Evolutionary conservation across 2,888 invertebrate genomes (phyloP).

Genomic region (Eupithecia subfuscata): DNA sequence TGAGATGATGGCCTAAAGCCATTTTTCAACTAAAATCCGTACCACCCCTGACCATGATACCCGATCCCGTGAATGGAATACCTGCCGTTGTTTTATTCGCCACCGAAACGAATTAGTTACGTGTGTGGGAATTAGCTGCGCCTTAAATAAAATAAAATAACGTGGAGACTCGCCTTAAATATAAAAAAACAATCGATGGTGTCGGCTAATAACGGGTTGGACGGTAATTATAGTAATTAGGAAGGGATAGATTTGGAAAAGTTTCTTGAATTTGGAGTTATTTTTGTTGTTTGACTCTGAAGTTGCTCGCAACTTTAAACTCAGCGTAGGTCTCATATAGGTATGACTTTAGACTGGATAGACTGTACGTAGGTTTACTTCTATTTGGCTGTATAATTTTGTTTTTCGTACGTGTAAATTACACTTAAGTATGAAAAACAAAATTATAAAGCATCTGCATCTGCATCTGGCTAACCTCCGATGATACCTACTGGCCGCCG

Average conservation of each 20-base stretch:
- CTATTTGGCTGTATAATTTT: too few relatives aligned
- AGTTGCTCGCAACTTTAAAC: not conserved
- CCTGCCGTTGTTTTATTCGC: conserved; percentile 43
- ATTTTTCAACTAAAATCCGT: not conserved
- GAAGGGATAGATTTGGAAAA: conserved; percentile 10
- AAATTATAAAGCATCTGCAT: too few relatives aligned
- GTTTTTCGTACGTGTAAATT: too few relatives aligned
- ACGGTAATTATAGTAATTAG: conserved; percentile 11
- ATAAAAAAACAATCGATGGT: conserved; percentile 16
- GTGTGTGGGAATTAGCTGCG: conserved; percentile 30
- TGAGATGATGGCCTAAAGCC: not conserved
- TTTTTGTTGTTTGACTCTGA: not conserved
- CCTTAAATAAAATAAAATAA: conserved; percentile 24
- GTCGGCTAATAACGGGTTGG: conserved; percentile 11
- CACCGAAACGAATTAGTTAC: conserved; percentile 28
- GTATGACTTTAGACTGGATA: not conserved
- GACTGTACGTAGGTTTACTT: not conserved
- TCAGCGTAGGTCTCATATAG: too few relatives aligned
- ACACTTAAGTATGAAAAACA: too few relatives aligned
- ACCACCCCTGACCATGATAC: not conserved
- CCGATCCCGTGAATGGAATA: conserved; percentile 23
- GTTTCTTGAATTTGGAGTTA: not conserved
- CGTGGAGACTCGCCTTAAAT: not conserved
- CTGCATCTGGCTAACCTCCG: too few relatives aligned
- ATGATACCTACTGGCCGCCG: too few relatives aligned